Base-by-base conservation (phyloP, 2,888 invertebrate genomes). In the Opisthograptis luteolata region DNA sequence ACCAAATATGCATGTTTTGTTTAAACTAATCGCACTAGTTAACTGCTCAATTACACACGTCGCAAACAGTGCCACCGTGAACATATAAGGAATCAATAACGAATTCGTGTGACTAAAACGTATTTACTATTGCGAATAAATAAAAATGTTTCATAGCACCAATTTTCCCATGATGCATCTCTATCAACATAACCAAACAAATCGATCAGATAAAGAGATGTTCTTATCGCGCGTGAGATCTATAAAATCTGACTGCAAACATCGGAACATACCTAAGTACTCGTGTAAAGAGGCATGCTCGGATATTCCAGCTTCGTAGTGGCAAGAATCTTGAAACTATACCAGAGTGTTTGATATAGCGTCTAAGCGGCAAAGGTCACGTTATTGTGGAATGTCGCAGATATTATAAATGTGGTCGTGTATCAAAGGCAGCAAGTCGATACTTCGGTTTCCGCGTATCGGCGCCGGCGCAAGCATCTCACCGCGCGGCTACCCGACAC, bases 391-490 rank as follows among this genome's bases (percentile, higher is more conserved):
- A 61, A 56, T 56, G 52, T 55, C 31, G 40, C 54, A 52, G 39
- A 42, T 57, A 48, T 55, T 40, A 47, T 37, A 47, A 47, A 56
- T 39, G 43, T 51, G 35, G 39, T 55, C 31, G 35, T 36, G 47
- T 55, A 51, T 53, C 55, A 57, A 62, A 55, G 54, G 53, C 45
- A 53, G 68, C 63, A 75, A 80, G 73, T 60, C 68, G 79, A 82
- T 72, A 79, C 78, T 70, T 57, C 46, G 53, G 51, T 52, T 83
- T 82, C 79, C 63, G 52, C 64, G 81, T 83, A 83, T 60, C 66
- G 64, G 55, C 67, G 56, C 66, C 66, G 64, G 55, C 67, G 58
- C 67, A 60, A 70, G 64, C 68, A 68, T 72, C 67, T 64, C 24
- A 15, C 43, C 27, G 42, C 37, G 22, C 50, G 39, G 66, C 58